These are phyloP conservation scores for Glaucidium brasilianum DNA, from an alignment of 2,113 vertebrate genomes.

Conservation along the genomic window DNA sequence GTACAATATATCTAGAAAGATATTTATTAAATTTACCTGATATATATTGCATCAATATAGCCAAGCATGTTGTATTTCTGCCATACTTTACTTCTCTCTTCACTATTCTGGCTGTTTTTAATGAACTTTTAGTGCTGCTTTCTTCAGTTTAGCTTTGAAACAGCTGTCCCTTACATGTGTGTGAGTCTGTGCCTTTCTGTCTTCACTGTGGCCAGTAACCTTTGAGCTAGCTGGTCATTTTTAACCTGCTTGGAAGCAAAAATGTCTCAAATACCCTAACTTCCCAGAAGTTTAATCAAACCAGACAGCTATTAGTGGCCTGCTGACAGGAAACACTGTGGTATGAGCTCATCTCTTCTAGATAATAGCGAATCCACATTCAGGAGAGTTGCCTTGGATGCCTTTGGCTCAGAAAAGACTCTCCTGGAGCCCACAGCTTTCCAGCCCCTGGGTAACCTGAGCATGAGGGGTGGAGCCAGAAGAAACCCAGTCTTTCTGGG, in stretches of 20 bases:
- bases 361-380: not conserved
- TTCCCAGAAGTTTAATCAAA: not conserved
- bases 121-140: not conserved
- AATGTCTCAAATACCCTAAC: not conserved
- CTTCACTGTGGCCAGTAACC: not conserved
- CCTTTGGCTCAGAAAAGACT: not conserved
- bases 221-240: not conserved
- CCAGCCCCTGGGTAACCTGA: not conserved
- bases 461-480: not conserved
- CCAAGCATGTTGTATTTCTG: not conserved
- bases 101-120: not conserved
- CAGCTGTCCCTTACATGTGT: accelerated
- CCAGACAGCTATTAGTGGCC: not conserved
- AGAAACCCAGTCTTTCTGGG: accelerated
- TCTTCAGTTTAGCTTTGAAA: not conserved
- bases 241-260: not conserved
- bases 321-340: not conserved
- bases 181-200: not conserved
- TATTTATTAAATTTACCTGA: constrained; percentile 5
- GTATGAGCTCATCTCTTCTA: not conserved
- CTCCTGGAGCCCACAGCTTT: not conserved
- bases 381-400: not conserved
- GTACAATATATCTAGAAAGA: not conserved
- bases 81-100: not conserved
- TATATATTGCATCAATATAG: not conserved